A percentile compares a stretch with the other conserved stretches of the same genome.
These are phyloP conservation scores for Ctenomys sociabilis DNA, from an alignment of 2,113 vertebrate genomes.

Conservation along the genomic window DNA sequence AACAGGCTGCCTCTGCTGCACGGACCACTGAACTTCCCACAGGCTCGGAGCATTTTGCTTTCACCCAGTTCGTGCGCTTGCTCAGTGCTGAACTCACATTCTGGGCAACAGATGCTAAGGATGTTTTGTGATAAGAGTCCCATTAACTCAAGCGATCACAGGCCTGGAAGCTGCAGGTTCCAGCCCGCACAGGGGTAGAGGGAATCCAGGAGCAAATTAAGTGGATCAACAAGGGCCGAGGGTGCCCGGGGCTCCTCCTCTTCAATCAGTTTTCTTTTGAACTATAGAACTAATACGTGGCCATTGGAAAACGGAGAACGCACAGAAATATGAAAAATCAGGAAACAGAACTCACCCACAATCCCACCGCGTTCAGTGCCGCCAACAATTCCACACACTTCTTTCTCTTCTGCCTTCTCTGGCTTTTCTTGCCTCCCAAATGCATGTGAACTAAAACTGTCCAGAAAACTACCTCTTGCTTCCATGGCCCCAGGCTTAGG, in stretches of 20 bases:
- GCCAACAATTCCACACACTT: fast-evolving
- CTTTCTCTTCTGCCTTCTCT: background rate
- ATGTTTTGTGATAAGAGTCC: conserved; percentile 11
- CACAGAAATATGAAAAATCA: background rate
- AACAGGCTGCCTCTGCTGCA: background rate
- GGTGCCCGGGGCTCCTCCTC: background rate
- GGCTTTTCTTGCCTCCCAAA: background rate
- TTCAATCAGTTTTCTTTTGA: background rate
- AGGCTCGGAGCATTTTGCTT: background rate
- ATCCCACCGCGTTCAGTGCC: background rate
- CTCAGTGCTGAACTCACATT: conserved; percentile 1
- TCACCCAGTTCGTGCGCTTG: conserved; percentile 23
- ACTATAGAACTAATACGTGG: background rate
- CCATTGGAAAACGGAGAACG: background rate
- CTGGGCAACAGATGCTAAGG: conserved; percentile 43
- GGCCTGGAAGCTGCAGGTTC: conserved; percentile 19
- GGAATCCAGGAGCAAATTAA: conserved; percentile 48
- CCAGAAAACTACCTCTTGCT: background rate
- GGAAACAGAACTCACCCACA: background rate
- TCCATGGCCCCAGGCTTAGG: background rate
- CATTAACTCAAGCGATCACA: conserved; percentile 23
- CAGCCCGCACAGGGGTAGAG: conserved; percentile 42
- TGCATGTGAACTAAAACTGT: background rate
- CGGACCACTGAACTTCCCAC: background rate
- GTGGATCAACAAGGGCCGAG: background rate